Conservation (phyloP, 2,113 vertebrate genomes). For the Formicarius rufipectus region DNA sequence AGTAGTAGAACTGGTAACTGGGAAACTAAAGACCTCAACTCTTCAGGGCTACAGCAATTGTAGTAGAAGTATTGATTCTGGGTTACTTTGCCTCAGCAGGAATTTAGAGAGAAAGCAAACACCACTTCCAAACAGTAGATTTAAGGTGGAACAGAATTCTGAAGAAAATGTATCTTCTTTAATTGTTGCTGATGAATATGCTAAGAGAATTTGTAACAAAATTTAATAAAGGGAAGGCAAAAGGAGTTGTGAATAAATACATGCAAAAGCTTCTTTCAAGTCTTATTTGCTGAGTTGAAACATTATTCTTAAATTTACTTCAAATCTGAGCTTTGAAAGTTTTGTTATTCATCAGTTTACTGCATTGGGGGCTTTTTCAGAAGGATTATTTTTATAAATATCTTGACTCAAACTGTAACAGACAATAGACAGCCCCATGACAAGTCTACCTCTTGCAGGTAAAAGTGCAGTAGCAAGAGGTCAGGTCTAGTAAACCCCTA, state of each 20-base stretch:
- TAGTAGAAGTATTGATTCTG: background rate
- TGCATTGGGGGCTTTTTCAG: background rate
- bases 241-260: background rate
- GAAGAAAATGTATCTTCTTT: background rate
- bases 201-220: background rate
- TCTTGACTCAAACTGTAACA: background rate
- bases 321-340: background rate
- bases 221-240: background rate
- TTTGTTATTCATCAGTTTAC: background rate
- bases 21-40: background rate
- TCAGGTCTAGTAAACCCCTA: background rate
- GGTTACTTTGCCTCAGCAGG: background rate
- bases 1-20: background rate
- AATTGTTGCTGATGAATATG: background rate
- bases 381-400: background rate
- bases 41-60: background rate
- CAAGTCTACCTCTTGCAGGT: background rate
- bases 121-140: background rate
- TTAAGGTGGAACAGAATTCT: background rate
- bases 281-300: background rate
- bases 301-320: background rate
- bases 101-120: background rate
- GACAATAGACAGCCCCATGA: background rate
- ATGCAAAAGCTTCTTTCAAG: background rate
- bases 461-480: background rate